Evolutionary conservation across 1,140 invertebrate species (phyloP).

Genomic region (Zaprionus lachaisei): DNA sequence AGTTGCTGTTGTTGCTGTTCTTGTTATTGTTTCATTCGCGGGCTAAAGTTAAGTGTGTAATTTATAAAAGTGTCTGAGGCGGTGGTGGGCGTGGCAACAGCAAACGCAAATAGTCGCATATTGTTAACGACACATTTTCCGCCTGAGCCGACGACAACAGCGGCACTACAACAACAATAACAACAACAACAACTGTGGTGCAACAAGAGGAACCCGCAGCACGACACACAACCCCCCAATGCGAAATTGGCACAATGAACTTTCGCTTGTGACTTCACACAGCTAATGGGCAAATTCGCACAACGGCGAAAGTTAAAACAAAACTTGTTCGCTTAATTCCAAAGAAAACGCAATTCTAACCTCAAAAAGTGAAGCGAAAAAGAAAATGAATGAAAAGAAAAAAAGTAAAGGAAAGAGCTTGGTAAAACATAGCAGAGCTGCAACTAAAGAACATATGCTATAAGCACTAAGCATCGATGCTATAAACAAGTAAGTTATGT

Average conservation of each 20-base stretch:
- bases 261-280: slow-evolving; percentile 47
- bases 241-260: slow-evolving; percentile 74
- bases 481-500: too few relatives aligned
- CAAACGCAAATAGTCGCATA: slow-evolving; percentile 50
- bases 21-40: slow-evolving; percentile 21
- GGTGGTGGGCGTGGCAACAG: slow-evolving; percentile 28
- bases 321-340: not conserved
- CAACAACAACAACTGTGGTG: slow-evolving; percentile 12
- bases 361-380: not conserved
- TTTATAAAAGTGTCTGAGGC: slow-evolving; percentile 68
- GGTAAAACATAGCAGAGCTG: not conserved
- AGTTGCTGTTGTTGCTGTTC: slow-evolving; percentile 15
- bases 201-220: slow-evolving; percentile 40
- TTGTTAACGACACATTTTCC: slow-evolving; percentile 69
- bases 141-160: slow-evolving; percentile 30
- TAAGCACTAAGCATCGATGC: not conserved
- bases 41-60: slow-evolving; percentile 70
- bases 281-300: slow-evolving; percentile 48
- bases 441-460: not conserved
- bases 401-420: not conserved
- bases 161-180: slow-evolving; percentile 15
- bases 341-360: slow-evolving; percentile 2
- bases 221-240: slow-evolving; percentile 5
- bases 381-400: not conserved
- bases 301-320: slow-evolving; percentile 28